Conservation (phyloP, 2,888 invertebrate species). For the Stegophylla sp. region DNA sequence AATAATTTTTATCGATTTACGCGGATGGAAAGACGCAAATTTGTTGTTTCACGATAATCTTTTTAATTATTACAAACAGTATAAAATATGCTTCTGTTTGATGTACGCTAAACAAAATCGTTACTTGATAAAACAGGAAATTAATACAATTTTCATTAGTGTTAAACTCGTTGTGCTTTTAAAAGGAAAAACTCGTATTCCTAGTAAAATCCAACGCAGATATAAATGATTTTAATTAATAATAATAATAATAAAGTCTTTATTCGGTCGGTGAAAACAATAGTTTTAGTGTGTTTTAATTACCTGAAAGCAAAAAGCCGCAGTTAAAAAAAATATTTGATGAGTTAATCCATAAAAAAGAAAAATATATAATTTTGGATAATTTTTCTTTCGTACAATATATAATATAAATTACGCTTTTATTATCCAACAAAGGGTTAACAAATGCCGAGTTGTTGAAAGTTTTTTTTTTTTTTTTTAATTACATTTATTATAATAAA, state of each 20-base stretch:
- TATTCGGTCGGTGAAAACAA: not conserved
- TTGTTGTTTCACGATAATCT: too few relatives aligned
- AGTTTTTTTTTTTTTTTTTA: conserved; percentile 35
- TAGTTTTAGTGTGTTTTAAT: too few relatives aligned
- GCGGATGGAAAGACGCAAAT: too few relatives aligned
- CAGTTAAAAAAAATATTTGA: conserved; percentile 3
- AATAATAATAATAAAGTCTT: not conserved
- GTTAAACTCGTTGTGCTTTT: too few relatives aligned
- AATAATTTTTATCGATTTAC: not conserved
- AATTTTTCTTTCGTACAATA: not conserved
- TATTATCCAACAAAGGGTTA: conserved; percentile 17
- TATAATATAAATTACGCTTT: conserved; percentile 21
- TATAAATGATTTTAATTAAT: conserved; percentile 14
- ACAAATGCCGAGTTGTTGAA: conserved; percentile 37
- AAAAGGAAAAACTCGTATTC: too few relatives aligned
- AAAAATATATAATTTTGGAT: conserved; percentile 19
- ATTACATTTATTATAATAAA: conserved; percentile 11
- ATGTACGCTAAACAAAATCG: too few relatives aligned
- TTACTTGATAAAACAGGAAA: too few relatives aligned
- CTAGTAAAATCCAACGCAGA: not conserved
- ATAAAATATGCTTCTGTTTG: too few relatives aligned
- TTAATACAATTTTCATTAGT: too few relatives aligned
- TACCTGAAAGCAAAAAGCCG: too few relatives aligned
- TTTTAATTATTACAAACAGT: too few relatives aligned
- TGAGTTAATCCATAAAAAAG: not conserved